Conservation (phyloP, 2,113 vertebrate genomes). For the Phalacrocorax carbo region DNA sequence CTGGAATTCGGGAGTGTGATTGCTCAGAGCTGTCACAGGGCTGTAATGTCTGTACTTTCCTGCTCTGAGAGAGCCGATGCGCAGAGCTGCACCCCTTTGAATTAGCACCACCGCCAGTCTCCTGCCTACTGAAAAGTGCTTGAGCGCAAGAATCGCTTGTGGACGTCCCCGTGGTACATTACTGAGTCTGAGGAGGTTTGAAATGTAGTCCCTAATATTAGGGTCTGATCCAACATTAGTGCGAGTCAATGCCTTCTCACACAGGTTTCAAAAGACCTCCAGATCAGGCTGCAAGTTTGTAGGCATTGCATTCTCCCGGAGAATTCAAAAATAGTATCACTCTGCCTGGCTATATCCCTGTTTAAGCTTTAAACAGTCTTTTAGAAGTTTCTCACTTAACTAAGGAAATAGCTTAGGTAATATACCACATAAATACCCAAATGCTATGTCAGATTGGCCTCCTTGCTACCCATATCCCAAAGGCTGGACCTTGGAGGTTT, state of each 20-base stretch:
- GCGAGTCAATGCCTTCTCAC: neutral
- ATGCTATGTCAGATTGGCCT: neutral
- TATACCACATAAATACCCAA: neutral
- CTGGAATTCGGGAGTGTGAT: neutral
- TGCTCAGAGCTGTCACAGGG: neutral
- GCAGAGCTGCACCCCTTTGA: neutral
- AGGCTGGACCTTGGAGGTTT: neutral
- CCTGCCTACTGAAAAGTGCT: neutral
- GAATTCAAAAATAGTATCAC: neutral
- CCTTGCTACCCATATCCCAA: neutral
- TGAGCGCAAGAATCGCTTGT: accelerated
- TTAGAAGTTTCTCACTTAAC: neutral
- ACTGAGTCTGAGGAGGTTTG: neutral
- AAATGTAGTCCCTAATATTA: neutral
- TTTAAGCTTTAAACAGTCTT: neutral
- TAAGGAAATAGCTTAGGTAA: neutral
- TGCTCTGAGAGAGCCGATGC: accelerated
- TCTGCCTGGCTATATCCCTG: accelerated
- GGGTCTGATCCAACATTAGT: neutral
- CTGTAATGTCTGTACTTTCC: neutral
- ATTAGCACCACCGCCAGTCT: accelerated
- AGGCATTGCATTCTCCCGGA: neutral
- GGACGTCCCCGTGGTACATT: accelerated
- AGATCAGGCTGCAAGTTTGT: neutral
- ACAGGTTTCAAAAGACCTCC: neutral